Percentiles rank a stretch among this genome's conserved stretches.
Evolutionary conservation across 2,888 invertebrate species (phyloP).

Genomic region (Rutpela maculata): DNA sequence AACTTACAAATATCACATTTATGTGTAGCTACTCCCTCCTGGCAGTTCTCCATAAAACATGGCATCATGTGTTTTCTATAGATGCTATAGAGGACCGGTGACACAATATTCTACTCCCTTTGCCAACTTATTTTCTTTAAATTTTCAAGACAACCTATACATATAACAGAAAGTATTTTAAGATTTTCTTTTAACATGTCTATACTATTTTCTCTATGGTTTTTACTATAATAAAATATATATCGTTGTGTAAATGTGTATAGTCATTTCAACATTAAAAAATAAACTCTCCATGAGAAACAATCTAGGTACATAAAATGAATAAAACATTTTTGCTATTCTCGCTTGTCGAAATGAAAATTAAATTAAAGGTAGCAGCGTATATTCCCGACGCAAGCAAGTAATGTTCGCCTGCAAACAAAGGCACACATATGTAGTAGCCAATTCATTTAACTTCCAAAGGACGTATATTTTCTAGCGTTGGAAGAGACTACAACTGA

Average conservation of each 20-base stretch:
- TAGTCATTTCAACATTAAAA: not conserved
- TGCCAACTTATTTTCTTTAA: too few relatives aligned
- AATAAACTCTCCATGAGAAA: not conserved
- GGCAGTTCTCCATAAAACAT: too few relatives aligned
- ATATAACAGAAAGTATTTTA: too few relatives aligned
- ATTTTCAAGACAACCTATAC: too few relatives aligned
- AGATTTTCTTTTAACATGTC: too few relatives aligned
- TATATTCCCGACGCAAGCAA: not conserved
- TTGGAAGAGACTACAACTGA: not conserved
- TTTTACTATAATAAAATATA: not conserved
- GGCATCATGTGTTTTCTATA: too few relatives aligned
- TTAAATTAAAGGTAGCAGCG: not conserved
- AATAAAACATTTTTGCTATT: not conserved
- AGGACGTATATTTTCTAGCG: not conserved
- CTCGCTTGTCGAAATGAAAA: not conserved
- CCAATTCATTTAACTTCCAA: slow-evolving; percentile 4
- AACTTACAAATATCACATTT: too few relatives aligned
- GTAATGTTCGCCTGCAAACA: not conserved
- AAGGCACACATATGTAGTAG: not conserved
- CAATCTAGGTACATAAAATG: not conserved
- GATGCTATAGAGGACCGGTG: too few relatives aligned
- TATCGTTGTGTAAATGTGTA: too few relatives aligned
- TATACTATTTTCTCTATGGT: too few relatives aligned
- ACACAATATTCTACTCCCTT: too few relatives aligned
- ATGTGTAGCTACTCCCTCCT: too few relatives aligned